Base-by-base conservation (phyloP, 2,797 vertebrate genomes). In the Smutsia gigantea region DNA sequence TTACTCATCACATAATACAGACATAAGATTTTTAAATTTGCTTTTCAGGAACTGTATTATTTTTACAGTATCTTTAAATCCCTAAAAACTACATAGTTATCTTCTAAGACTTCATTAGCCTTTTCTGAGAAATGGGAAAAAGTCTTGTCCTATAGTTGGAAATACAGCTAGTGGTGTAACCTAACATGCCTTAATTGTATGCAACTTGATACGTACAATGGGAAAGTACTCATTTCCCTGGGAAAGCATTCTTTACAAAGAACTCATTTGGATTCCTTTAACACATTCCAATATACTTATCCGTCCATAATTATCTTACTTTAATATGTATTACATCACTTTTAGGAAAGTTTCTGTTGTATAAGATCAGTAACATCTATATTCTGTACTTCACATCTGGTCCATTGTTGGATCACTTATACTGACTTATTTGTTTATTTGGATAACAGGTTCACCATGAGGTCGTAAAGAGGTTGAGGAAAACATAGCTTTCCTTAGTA, bases 1-100 rank as follows among this genome's bases (percentile, higher is more conserved):
- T 95, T 90, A 85, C 78, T 85, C 46, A 84, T 39, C 34, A 93
- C 55, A 90, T 74, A 95, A 94, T 85, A 84, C 84, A 77, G 27
- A 83, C 18, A 53, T 39, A 49, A 66, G 25, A 59, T 51, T 85
- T 94, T 89, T 49, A 29, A 66, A 37, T 39, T 83, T 94, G n/a
- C 63, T 69, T 75, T 94, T 84, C 27, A 78, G 46, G 51, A 87
- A 88, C 23, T 55, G 7, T 81, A 89, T 82, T 69, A 21, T 71
- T 42, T 63, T 69, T 83, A 29, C 9, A 55, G 68, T 92, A 55
- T n/a, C 37, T 90, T 37, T 84, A 77, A 94, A 61, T 86, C 37
- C 68, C 79, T 72, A 55, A 68, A 96, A 82, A 25, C 27, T 46
- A 59, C 7, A 4, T 39, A 57, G 59, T 63, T 61, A 11, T n/a